Evolutionary conservation across 2,797 vertebrate species (phyloP).

Genomic region (Chelon labrosus): DNA sequence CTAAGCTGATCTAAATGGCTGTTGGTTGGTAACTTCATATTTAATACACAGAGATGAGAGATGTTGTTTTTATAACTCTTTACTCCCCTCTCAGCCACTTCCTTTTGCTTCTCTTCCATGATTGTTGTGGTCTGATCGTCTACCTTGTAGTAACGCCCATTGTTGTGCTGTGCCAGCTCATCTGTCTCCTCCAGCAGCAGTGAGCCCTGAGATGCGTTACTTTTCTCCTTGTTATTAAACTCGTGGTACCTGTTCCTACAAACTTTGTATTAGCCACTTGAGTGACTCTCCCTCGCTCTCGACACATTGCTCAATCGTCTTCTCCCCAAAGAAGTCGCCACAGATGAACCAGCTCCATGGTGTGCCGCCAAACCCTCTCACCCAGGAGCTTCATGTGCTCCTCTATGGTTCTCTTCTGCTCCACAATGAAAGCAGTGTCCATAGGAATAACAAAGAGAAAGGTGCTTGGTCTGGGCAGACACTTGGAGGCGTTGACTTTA

Average conservation of each 20-base stretch:
- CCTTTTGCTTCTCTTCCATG: constrained; percentile 41
- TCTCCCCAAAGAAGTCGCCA: constrained; percentile 52
- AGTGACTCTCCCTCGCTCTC: constrained; percentile 67
- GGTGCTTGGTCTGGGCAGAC: constrained; percentile 54
- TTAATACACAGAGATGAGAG: no score
- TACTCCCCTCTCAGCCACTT: constrained; percentile 19
- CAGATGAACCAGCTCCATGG: constrained; percentile 67
- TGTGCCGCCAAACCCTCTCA: constrained; percentile 57
- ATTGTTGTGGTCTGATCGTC: constrained; percentile 31
- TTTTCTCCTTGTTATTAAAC: constrained; percentile 60
- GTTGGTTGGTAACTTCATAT: background rate
- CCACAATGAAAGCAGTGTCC: constrained; percentile 50
- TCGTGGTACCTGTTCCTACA: constrained; percentile 66
- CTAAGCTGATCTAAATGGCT: background rate
- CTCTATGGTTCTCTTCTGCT: constrained; percentile 40
- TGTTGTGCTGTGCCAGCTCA: constrained; percentile 47
- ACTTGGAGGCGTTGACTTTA: constrained; percentile 46
- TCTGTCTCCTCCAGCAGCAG: constrained; percentile 66
- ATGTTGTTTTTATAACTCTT: constrained; percentile 26
- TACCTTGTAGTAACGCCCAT: constrained; percentile 8
- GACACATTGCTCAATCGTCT: constrained; percentile 64
- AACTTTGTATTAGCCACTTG: constrained; percentile 52
- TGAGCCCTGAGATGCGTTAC: constrained; percentile 51
- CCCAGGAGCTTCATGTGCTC: constrained; percentile 65
- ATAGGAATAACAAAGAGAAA: constrained; percentile 61